phyloP scores from a whole-genome alignment of 2,888 invertebrate species.

The Sarcophaga variegata region DNA sequence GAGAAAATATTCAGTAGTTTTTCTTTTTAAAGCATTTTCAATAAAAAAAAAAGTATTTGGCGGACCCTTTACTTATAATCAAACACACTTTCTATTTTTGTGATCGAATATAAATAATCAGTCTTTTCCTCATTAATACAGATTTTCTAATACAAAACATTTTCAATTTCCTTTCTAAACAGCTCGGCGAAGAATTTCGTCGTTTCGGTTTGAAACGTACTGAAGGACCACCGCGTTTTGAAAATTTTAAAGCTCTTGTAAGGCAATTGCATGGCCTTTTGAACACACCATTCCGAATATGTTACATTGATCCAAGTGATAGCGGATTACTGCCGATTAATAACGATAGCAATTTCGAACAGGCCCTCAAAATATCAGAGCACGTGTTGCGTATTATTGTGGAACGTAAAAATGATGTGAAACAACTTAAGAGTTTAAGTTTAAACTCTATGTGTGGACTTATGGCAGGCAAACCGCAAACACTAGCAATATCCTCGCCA shows the following conservation, averaged over 20 bases:
- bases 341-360: conserved; percentile 98
- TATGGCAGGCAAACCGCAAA: conserved; percentile 91
- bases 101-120: too few species aligned
- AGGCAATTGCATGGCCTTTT: conserved; percentile 92
- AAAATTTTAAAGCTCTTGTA: conserved; percentile 91
- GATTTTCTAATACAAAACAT: background rate
- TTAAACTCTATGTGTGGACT: conserved; percentile 92
- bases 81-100: too few species aligned
- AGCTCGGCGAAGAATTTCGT: conserved; percentile 99
- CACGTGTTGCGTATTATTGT: conserved; percentile 94
- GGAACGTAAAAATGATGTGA: conserved; percentile 95
- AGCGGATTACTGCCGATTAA: conserved; percentile 99
- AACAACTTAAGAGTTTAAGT: conserved; percentile 87
- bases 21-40: too few species aligned
- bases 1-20: too few species aligned
- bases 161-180: background rate
- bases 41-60: too few species aligned
- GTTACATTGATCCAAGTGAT: conserved; percentile 97
- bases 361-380: conserved; percentile 93
- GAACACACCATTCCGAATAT: conserved; percentile 94
- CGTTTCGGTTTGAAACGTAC: conserved; percentile 93
- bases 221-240: conserved; percentile 90
- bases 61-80: too few species aligned
- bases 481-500: conserved; percentile 96
- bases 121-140: too few species aligned